Conservation (phyloP, 64 coral and sea anemone species). For the Montipora capricornis region DNA sequence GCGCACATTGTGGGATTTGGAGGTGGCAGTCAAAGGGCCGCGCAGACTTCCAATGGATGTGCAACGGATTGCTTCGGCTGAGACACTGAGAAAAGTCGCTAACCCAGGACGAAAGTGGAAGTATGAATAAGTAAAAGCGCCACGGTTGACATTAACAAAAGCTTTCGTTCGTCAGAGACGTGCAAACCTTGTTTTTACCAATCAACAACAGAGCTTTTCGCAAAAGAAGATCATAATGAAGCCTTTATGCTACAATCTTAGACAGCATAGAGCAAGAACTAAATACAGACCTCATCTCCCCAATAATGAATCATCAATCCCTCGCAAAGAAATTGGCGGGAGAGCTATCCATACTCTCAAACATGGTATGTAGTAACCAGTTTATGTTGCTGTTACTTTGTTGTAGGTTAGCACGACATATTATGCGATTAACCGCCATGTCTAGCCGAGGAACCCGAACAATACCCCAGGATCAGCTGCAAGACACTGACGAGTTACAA, state of each 20-base stretch:
- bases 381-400: not conserved
- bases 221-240: too few species aligned
- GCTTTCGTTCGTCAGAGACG: not conserved
- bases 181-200: not conserved
- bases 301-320: too few species aligned
- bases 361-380: too few species aligned
- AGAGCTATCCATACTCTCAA: too few species aligned
- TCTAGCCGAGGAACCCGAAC: not conserved
- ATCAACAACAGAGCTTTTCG: too few species aligned
- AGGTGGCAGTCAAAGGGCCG: constrained; percentile 47
- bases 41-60: constrained; percentile 77
- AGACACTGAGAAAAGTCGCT: constrained; percentile 64
- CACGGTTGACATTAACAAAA: not conserved
- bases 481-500: constrained; percentile 35
- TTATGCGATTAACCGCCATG: constrained; percentile 69
- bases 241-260: not conserved
- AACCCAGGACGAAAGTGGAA: constrained; percentile 70
- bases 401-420: constrained; percentile 76
- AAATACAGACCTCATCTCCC: too few species aligned
- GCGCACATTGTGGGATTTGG: constrained; percentile 80
- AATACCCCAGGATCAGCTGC: not conserved
- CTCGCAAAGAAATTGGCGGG: too few species aligned
- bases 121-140: not conserved
- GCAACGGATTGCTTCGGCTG: constrained; percentile 72
- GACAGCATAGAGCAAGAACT: too few species aligned